A percentile compares a stretch with the other conserved stretches of the same genome.
phyloP scores from a whole-genome alignment of 2,113 vertebrate genomes.

The Oryzias woworae region DNA sequence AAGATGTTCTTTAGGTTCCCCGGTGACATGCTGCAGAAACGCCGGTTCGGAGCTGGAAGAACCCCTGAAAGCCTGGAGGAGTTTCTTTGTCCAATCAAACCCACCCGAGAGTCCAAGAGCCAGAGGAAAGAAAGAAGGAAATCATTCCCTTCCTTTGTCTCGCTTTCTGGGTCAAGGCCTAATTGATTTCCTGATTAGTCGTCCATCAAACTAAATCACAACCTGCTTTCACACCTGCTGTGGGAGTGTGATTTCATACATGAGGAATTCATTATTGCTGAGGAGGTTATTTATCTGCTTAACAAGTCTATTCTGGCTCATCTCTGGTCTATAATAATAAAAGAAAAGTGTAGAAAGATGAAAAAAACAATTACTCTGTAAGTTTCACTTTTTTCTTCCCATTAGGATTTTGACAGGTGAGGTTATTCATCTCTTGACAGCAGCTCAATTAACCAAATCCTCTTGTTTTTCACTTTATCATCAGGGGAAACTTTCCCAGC shows the following conservation, averaged over 20 bases:
- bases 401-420: slow-evolving; percentile 37
- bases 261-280: slow-evolving; percentile 52
- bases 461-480: slow-evolving; percentile 59
- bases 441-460: slow-evolving; percentile 62
- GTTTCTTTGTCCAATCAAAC: slow-evolving; percentile 56
- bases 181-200: slow-evolving; percentile 89
- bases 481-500: slow-evolving; percentile 55
- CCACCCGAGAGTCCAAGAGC: slow-evolving; percentile 58
- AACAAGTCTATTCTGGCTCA: slow-evolving; percentile 37
- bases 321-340: slow-evolving; percentile 12
- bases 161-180: slow-evolving; percentile 92
- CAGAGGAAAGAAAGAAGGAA: slow-evolving; percentile 64
- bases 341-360: slow-evolving; percentile 18
- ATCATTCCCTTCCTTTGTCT: slow-evolving; percentile 76
- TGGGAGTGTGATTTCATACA: slow-evolving; percentile 41
- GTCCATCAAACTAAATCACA: slow-evolving; percentile 80
- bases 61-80: slow-evolving; percentile 46
- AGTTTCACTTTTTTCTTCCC: slow-evolving; percentile 56
- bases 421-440: slow-evolving; percentile 64
- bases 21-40: no score
- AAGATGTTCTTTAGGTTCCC: no score
- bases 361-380: slow-evolving; percentile 36
- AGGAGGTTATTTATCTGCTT: slow-evolving; percentile 50
- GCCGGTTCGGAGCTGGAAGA: slow-evolving; percentile 1
- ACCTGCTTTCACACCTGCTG: slow-evolving; percentile 75